phyloP scores from a whole-genome alignment of 2,797 vertebrate genomes.

The Schizothorax lantsangensis region DNA sequence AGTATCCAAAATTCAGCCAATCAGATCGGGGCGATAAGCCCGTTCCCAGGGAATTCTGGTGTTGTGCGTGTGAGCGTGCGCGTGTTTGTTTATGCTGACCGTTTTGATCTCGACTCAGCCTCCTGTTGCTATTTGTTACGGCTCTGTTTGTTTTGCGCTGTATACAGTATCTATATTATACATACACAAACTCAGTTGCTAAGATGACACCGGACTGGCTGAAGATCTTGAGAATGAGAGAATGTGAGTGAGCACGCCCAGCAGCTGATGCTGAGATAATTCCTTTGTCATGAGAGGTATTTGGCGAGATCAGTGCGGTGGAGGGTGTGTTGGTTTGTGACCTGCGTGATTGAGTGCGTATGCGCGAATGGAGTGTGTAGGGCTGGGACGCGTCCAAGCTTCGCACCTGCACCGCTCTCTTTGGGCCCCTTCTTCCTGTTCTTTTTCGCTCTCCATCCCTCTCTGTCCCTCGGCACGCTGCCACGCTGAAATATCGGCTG shows the following conservation, averaged over 20 bases:
- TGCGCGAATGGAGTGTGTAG: slow-evolving; percentile 39
- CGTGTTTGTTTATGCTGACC: slow-evolving; percentile 48
- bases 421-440: slow-evolving; percentile 36
- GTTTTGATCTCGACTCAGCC: slow-evolving; percentile 45
- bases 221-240: slow-evolving; percentile 38
- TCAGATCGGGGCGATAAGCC: slow-evolving; percentile 53
- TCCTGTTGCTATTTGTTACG: slow-evolving; percentile 48
- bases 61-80: slow-evolving; percentile 29
- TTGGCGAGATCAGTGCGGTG: slow-evolving; percentile 46
- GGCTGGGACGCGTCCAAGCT: slow-evolving; percentile 56
- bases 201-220: slow-evolving; percentile 31
- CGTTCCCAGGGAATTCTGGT: slow-evolving; percentile 49
- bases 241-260: slow-evolving; percentile 39
- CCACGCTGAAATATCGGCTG: slow-evolving; percentile 57
- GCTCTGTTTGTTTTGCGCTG: slow-evolving; percentile 48
- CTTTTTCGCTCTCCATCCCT: neutral
- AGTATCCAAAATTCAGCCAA: slow-evolving; percentile 45
- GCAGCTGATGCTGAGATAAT: slow-evolving; percentile 64
- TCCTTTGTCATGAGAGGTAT: slow-evolving; percentile 58
- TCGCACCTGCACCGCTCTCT: slow-evolving; percentile 64
- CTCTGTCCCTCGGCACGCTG: slow-evolving; percentile 39
- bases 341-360: slow-evolving; percentile 37
- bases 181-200: slow-evolving; percentile 50
- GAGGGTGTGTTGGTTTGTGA: slow-evolving; percentile 50
- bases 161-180: slow-evolving; percentile 51